phyloP scores from a whole-genome alignment of 2,888 invertebrate species.

The Lutraria lutraria region DNA sequence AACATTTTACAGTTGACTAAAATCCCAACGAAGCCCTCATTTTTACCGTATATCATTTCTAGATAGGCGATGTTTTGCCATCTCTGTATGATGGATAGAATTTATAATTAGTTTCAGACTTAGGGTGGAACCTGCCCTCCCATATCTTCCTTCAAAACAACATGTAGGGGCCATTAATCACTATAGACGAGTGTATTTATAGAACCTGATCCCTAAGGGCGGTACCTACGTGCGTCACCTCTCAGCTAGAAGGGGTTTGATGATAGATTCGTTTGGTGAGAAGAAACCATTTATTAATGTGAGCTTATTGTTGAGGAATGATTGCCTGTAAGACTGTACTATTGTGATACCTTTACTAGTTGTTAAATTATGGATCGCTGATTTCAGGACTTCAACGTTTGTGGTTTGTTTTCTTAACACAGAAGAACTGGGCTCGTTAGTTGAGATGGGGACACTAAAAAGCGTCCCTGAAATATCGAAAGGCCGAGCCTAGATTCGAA shows the following conservation, averaged over 20 bases:
- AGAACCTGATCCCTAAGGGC: constrained; percentile 20
- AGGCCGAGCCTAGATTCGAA: no score
- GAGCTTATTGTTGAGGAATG: background rate
- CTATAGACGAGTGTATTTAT: background rate
- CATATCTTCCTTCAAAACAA: constrained; percentile 1
- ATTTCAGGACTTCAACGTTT: background rate
- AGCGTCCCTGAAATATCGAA: no score
- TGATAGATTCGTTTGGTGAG: constrained; percentile 5
- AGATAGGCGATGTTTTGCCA: constrained; percentile 8
- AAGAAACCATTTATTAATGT: background rate
- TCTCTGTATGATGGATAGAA: constrained; percentile 45
- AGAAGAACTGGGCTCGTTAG: no score
- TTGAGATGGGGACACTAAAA: no score
- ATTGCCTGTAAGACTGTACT: no score
- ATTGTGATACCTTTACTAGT: background rate
- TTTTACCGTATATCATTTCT: constrained; percentile 40
- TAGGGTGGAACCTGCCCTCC: constrained; percentile 41
- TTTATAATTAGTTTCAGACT: constrained; percentile 60
- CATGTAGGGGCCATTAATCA: constrained; percentile 17
- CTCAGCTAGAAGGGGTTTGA: background rate
- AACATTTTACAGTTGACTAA: constrained; percentile 40
- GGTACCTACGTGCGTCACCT: constrained; percentile 25
- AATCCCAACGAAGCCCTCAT: constrained; percentile 27
- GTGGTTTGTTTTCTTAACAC: background rate
- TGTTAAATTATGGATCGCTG: background rate